Evolutionary conservation across 2,113 vertebrate genomes (phyloP).

Genomic region (Thermophis baileyi): DNA sequence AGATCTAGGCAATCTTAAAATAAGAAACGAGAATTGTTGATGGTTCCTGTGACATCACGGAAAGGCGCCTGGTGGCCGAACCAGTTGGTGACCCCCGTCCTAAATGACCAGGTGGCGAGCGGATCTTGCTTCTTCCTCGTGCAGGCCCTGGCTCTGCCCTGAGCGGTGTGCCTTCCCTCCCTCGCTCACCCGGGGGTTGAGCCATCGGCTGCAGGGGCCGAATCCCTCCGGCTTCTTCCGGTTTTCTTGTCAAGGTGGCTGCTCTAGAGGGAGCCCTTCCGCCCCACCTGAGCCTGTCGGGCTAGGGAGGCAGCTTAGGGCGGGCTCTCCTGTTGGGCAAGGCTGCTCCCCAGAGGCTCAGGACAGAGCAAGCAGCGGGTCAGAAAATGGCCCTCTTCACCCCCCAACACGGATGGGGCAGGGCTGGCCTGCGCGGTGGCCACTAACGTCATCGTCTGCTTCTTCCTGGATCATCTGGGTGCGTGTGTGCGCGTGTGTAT

Average conservation of each 20-base stretch:
- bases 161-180: not conserved
- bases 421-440: conserved; percentile 44
- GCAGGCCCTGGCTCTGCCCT: not conserved
- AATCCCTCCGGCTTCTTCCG: not conserved
- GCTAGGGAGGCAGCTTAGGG: not conserved
- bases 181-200: not conserved
- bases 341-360: conserved; percentile 54
- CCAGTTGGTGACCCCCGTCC: not conserved
- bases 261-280: conserved; percentile 8
- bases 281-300: conserved; percentile 22
- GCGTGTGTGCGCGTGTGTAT: too few relatives aligned
- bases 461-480: conserved; percentile 40
- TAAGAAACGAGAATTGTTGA: not conserved
- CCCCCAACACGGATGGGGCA: conserved; percentile 53
- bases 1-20: not conserved
- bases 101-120: not conserved
- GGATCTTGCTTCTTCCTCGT: not conserved
- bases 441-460: conserved; percentile 25
- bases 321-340: conserved; percentile 37
- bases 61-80: not conserved
- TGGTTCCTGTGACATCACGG: not conserved
- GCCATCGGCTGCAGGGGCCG: not conserved
- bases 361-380: conserved; percentile 49
- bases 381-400: conserved; percentile 54
- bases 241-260: not conserved